Base-by-base conservation (phyloP, 1,140 invertebrate genomes). In the Archivesica marissinica region DNA sequence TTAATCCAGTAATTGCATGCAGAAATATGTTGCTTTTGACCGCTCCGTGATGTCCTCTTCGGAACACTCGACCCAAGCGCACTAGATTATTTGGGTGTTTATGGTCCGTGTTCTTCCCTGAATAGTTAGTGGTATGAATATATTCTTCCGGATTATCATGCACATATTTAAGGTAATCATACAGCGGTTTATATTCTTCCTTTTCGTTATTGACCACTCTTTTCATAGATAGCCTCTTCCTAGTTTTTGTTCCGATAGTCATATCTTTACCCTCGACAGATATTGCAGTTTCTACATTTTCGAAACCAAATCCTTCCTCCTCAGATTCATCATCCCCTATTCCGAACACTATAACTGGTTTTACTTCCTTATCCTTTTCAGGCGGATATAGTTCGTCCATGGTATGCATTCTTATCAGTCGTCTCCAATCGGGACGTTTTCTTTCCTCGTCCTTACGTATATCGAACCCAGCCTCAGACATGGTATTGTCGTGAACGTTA, bases 131-230 rank as follows among this genome's bases (percentile, higher is more conserved):
- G 59, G 23, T 20, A 25, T 59, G 52, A 41, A 89, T 39, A 64
- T 90, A 92, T 72, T 92, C 90, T 3, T 88, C 85, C 7, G 84
- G 83, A 66, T 92, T 89, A 38, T 91, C 89, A n/a, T 83, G 54
- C n/a, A 92, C 88, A 78, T 89, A 90, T 74, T 87, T 88, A 17
- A 92, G 77, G 68, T 92, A 92, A 38, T 86, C 85, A 17, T 85
- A 50, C 54, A 92, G 74, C 7, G 89, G 88, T 35, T 87, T 82
- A 41, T 88, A 89, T 39, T 91, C 90, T 39, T 89, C 88, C 30
- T 52, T 76, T 13, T 84, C 77, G 6, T 11, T 39, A 61, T n/a
- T 38, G 4, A 61, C 30, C 17, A 20, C 30, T 35, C 68, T 52
- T 41, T 56, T 50, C 6, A 38, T 11, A n/a, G 3, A 23, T 20